These are phyloP conservation scores for Drosophila limbata DNA, from an alignment of 2,888 invertebrate species.

Conservation along the genomic window DNA sequence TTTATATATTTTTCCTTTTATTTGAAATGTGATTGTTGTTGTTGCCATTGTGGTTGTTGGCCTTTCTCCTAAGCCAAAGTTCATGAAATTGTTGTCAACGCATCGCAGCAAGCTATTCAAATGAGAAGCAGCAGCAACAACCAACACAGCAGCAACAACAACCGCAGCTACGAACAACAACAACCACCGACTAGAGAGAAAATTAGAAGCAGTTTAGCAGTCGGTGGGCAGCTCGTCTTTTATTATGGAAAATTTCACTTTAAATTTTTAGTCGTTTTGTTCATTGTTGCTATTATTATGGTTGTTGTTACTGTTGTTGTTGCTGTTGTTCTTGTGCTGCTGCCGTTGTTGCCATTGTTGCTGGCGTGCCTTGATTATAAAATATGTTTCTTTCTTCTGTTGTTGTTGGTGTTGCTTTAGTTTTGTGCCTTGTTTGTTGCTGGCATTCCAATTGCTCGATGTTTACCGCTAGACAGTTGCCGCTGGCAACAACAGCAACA, in stretches of 20 bases:
- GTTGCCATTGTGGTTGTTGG: slow-evolving; percentile 33
- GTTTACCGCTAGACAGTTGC: slow-evolving; percentile 69
- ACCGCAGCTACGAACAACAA: slow-evolving; percentile 2
- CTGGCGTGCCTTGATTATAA: slow-evolving; percentile 54
- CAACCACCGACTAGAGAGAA: slow-evolving; percentile 2
- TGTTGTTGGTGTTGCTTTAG: slow-evolving; percentile 23
- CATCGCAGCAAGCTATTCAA: slow-evolving; percentile 34
- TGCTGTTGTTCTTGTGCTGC: slow-evolving; percentile 31
- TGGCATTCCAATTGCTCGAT: slow-evolving; percentile 64
- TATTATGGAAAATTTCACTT: slow-evolving; percentile 60
- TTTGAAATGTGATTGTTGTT: slow-evolving; percentile 14
- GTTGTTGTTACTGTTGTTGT: slow-evolving; percentile 22
- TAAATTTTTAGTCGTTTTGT: slow-evolving; percentile 1
- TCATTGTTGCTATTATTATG: slow-evolving; percentile 1
- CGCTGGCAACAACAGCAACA: slow-evolving; percentile 30
- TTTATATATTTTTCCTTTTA: neutral
- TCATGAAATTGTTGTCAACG: slow-evolving; percentile 51
- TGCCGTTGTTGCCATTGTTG: slow-evolving; percentile 28
- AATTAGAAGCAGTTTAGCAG: slow-evolving; percentile 55
- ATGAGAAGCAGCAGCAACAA: slow-evolving; percentile 27
- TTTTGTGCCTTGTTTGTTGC: slow-evolving; percentile 30
- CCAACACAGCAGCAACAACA: slow-evolving; percentile 2
- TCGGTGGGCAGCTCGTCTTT: slow-evolving; percentile 41
- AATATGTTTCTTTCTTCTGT: slow-evolving; percentile 26
- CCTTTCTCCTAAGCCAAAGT: slow-evolving; percentile 47